phyloP scores from a whole-genome alignment of 2,888 invertebrate genomes.

The Macroteleia sp. region DNA sequence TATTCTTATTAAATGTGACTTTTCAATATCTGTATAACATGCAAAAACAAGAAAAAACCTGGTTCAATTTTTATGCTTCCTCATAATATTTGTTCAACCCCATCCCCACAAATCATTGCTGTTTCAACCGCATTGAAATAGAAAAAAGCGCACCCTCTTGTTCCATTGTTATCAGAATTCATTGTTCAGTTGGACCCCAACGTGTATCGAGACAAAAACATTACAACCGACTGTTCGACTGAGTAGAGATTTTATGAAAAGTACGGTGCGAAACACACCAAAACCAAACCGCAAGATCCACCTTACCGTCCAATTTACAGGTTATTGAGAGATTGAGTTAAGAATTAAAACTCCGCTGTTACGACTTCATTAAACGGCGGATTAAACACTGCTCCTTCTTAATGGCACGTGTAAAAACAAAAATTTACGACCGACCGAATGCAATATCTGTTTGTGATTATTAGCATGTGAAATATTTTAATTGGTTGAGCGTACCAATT shows the following conservation, averaged over 20 bases:
- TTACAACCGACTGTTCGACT: conserved; percentile 31
- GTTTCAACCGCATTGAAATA: conserved; percentile 40
- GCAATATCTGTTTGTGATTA: no score
- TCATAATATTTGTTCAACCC: conserved; percentile 43
- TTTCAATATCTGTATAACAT: no score
- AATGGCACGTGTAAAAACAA: no score
- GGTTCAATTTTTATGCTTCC: conserved; percentile 35
- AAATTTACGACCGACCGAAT: no score
- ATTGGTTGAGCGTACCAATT: no score
- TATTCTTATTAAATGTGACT: no score
- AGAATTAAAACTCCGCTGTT: no score
- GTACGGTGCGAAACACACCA: conserved; percentile 5
- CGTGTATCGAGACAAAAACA: conserved; percentile 45
- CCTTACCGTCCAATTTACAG: conserved; percentile 12
- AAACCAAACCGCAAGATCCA: conserved; percentile 26
- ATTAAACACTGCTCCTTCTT: no score
- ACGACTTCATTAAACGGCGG: no score
- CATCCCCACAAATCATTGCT: conserved; percentile 53
- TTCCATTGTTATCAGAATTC: conserved; percentile 57
- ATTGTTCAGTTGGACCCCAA: conserved; percentile 51
- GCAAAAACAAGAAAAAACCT: no score
- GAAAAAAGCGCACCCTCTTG: conserved; percentile 52
- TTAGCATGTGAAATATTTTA: no score
- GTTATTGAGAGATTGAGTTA: conserved; percentile 51
- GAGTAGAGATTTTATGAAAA: conserved; percentile 41